Evolutionary conservation across 2,888 invertebrate species (phyloP), one percentile per base, ranked within the genome.

Genomic region (Ferdinandea cuprea): DNA sequence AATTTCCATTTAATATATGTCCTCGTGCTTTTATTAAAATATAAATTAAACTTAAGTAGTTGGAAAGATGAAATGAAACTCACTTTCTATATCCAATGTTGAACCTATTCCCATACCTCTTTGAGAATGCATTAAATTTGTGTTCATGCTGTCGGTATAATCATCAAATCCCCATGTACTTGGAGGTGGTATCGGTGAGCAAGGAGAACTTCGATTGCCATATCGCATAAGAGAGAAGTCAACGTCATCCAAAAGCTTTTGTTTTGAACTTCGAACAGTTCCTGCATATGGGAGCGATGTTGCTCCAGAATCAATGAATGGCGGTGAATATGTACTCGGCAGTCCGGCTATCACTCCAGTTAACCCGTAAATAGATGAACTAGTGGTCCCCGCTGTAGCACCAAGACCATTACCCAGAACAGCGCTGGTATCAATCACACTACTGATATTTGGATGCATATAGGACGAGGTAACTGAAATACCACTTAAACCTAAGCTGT

Each of bases 221-320:
- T 92, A 94, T 88, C 93, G 92, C 87, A 92, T 91, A 87, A 93
- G 88, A 85, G 94, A 94, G 85, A 95, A 92, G 87, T 95, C 95
- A 83, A 94, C 93, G 89, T 95, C 95, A 86, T 95, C 95, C 89
- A 95, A 91, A 81, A 94, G 93, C 90, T 95, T 95, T 90, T 94
- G 91, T 90, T 95, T 95, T 61, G 92, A 90, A 90, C 93, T 92
- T 89, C 94, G 90, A 81, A 95, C 90, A 15, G 95, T 94, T 88
- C 94, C 94, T 76, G 94, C 93, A 87, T 94, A 95, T 2, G 91
- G 89, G 87, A 90, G 92, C 89, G 89, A 92, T 89, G 86, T 91
- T 66, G 88, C 88, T 52, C 89, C 90, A 8, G 89, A 88, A 73
- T 90, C 90, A 73, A 90, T 86, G 81, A 87, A 90, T 15, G 90